Evolutionary conservation across 2,888 invertebrate species (phyloP).

Genomic region (Drosophila tripunctata): DNA sequence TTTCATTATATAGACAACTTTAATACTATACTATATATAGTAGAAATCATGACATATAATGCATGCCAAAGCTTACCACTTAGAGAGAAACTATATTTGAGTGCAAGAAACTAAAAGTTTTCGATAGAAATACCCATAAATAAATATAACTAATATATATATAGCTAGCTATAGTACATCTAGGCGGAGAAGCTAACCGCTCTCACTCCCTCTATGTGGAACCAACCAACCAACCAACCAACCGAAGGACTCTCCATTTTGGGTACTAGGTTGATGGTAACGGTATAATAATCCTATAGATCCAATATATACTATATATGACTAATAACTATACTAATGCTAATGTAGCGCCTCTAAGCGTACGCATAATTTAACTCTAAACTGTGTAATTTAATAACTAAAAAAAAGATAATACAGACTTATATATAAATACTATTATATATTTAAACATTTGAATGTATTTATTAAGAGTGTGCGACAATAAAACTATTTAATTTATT

Average conservation of each 20-base stretch:
- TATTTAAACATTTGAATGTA: conserved; percentile 50
- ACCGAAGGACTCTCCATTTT: no score
- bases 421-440: conserved; percentile 21
- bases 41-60: conserved; percentile 82
- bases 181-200: conserved; percentile 5
- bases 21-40: conserved; percentile 27
- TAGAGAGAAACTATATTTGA: conserved; percentile 68
- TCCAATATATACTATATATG: conserved; percentile 61
- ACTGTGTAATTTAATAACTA: conserved; percentile 77
- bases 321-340: conserved; percentile 46
- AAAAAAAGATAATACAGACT: conserved; percentile 39
- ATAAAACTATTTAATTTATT: conserved; percentile 83
- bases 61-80: conserved; percentile 83
- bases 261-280: conserved; percentile 5
- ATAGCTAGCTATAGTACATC: conserved; percentile 33
- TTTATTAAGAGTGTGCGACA: conserved; percentile 82
- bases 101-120: conserved; percentile 77
- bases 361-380: conserved; percentile 32
- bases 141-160: conserved; percentile 1
- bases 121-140: conserved; percentile 28
- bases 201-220: not conserved
- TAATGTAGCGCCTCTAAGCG: conserved; percentile 34
- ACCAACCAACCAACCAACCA: conserved; percentile 20
- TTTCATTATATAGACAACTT: conserved; percentile 18
- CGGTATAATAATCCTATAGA: conserved; percentile 60